Evolutionary conservation across 1,140 invertebrate genomes (phyloP).

Genomic region (Drosophila obscura): DNA sequence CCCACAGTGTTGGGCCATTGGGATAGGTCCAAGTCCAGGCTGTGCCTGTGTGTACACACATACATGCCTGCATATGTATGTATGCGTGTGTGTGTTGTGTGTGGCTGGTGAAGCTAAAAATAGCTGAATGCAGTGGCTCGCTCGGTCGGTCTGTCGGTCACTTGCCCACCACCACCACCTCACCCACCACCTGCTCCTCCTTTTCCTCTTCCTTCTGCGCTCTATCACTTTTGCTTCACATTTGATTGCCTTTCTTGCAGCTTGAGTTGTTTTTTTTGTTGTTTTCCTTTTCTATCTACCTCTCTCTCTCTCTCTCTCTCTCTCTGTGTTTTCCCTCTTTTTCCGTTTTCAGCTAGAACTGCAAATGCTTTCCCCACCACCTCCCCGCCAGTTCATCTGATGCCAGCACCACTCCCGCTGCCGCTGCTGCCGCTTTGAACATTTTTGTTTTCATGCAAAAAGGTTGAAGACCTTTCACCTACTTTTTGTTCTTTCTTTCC

Average conservation of each 20-base stretch:
- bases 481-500: constrained; percentile 59
- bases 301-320: no score
- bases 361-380: constrained; percentile 12
- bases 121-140: constrained; percentile 57
- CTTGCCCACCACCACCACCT: constrained; percentile 35
- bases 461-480: constrained; percentile 82
- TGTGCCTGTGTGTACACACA: neutral
- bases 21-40: constrained; percentile 76
- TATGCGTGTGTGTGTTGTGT: constrained; percentile 13
- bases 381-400: no score
- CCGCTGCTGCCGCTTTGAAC: constrained; percentile 32
- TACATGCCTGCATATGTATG: neutral
- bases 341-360: constrained; percentile 52
- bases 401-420: neutral
- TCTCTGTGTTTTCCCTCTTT: no score
- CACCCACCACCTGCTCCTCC: constrained; percentile 11
- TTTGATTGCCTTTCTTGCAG: constrained; percentile 50
- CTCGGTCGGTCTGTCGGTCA: constrained; percentile 57
- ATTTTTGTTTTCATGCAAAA: constrained; percentile 81
- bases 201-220: constrained; percentile 3
- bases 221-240: constrained; percentile 49
- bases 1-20: constrained; percentile 59
- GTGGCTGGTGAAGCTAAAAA: constrained; percentile 51
- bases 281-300: constrained; percentile 11
- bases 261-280: constrained; percentile 32